phyloP scores from a whole-genome alignment of 2,888 invertebrate genomes.

The Scrobipalpa costella region DNA sequence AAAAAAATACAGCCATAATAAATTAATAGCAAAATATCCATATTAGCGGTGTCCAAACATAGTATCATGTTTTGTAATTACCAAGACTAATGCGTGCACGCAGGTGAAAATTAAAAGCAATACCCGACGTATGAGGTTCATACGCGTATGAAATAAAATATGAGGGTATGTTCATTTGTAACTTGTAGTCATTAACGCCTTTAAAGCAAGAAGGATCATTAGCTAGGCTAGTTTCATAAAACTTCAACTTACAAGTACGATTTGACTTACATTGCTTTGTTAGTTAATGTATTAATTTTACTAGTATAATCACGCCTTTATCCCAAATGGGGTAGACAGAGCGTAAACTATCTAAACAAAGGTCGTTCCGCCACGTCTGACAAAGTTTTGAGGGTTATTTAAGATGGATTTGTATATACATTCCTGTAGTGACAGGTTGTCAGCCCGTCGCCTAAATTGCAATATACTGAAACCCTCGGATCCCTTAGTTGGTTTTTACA shows the following conservation, averaged over 20 bases:
- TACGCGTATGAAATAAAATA: neutral
- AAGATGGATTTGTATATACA: too few relatives aligned
- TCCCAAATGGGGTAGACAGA: too few relatives aligned
- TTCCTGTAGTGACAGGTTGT: too few relatives aligned
- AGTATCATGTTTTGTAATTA: constrained; percentile 8
- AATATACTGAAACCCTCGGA: too few relatives aligned
- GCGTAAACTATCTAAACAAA: too few relatives aligned
- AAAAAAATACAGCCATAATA: neutral
- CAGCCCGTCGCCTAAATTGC: too few relatives aligned
- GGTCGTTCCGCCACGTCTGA: too few relatives aligned
- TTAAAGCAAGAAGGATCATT: constrained; percentile 11
- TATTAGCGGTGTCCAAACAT: constrained; percentile 11
- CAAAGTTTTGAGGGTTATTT: too few relatives aligned
- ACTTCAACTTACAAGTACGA: neutral
- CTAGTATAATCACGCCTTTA: too few relatives aligned
- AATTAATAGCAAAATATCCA: constrained; percentile 5
- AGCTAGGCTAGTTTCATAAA: neutral
- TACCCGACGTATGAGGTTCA: neutral
- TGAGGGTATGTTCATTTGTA: constrained; percentile 5
- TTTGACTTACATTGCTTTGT: too few relatives aligned
- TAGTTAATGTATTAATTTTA: too few relatives aligned
- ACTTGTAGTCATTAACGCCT: constrained; percentile 16
- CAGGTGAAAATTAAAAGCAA: constrained; percentile 12
- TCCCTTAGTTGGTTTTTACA: too few relatives aligned
- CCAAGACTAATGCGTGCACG: neutral